A percentile compares a stretch with the other conserved stretches of the same genome.
These are phyloP conservation scores for Lates japonicus DNA, from an alignment of 2,797 vertebrate genomes.

Conservation along the genomic window DNA sequence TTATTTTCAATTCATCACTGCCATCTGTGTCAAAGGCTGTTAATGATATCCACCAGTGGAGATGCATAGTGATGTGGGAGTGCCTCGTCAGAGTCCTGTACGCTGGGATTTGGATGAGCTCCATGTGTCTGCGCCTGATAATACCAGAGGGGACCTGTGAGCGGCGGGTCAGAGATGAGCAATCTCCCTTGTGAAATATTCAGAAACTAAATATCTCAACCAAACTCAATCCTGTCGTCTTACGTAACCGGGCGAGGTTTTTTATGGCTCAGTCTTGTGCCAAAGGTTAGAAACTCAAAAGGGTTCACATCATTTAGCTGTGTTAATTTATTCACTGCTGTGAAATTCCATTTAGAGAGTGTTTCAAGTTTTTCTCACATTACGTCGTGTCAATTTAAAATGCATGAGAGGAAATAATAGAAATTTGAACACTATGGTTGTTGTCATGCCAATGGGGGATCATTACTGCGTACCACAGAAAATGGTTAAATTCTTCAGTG, in stretches of 20 bases:
- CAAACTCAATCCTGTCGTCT: slow-evolving; percentile 37
- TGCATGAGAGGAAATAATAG: slow-evolving; percentile 65
- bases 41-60: slow-evolving; percentile 57
- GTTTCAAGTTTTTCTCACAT: slow-evolving; percentile 64
- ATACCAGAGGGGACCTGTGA: slow-evolving; percentile 32
- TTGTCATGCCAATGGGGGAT: slow-evolving; percentile 53
- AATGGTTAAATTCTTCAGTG: slow-evolving; percentile 45
- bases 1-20: slow-evolving; percentile 51
- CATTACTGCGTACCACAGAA: slow-evolving; percentile 49
- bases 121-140: slow-evolving; percentile 59
- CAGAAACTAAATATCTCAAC: slow-evolving; percentile 46
- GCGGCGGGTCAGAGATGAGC: slow-evolving; percentile 52
- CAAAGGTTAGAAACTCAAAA: slow-evolving; percentile 61
- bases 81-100: slow-evolving; percentile 50
- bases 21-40: slow-evolving; percentile 46
- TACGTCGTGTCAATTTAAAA: slow-evolving; percentile 64
- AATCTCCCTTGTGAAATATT: slow-evolving; percentile 54
- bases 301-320: slow-evolving; percentile 54
- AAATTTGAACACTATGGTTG: slow-evolving; percentile 54
- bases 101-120: slow-evolving; percentile 47
- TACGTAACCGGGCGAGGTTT: slow-evolving; percentile 26
- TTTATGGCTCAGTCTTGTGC: slow-evolving; percentile 17
- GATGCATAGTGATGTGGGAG: slow-evolving; percentile 32
- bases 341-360: slow-evolving; percentile 68
- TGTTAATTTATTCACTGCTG: slow-evolving; percentile 71